A percentile compares a stretch with the other conserved stretches of the same genome.
Conservation (phyloP, 2,113 vertebrate species). For the Neodon shergylaensis region DNA sequence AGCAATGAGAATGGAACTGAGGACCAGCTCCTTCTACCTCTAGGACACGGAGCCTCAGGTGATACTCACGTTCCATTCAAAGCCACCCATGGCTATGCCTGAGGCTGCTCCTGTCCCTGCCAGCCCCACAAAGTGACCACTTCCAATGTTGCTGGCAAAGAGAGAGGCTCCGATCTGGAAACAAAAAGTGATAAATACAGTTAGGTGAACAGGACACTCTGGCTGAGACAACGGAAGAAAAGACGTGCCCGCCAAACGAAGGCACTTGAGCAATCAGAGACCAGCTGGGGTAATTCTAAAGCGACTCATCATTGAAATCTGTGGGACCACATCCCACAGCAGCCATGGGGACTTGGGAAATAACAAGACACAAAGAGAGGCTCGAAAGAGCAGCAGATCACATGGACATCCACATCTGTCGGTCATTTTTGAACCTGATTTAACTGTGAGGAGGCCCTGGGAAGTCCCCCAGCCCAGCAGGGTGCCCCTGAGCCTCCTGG, state of each 20-base stretch:
- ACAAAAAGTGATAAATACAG: slow-evolving; percentile 49
- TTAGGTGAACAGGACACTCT: background rate
- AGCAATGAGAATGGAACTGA: background rate
- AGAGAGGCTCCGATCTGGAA: slow-evolving; percentile 97
- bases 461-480: background rate
- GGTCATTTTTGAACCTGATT: background rate
- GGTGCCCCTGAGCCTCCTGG: background rate
- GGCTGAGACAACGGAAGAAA: background rate
- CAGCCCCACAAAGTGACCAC: slow-evolving; percentile 97
- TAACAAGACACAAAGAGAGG: background rate
- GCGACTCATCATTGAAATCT: background rate
- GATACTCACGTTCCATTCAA: slow-evolving; percentile 96
- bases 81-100: slow-evolving; percentile 95
- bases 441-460: background rate
- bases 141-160: slow-evolving; percentile 99
- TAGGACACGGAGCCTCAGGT: background rate
- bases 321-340: background rate
- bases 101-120: slow-evolving; percentile 93
- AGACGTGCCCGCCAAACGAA: background rate
- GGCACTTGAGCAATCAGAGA: background rate
- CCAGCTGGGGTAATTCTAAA: background rate
- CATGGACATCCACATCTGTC: background rate
- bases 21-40: background rate
- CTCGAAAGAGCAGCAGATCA: background rate
- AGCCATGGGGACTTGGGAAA: background rate